Percentiles rank a stretch among this genome's conserved stretches.
phyloP scores from a whole-genome alignment of 2,113 vertebrate species.

The Patagioenas fasciata region DNA sequence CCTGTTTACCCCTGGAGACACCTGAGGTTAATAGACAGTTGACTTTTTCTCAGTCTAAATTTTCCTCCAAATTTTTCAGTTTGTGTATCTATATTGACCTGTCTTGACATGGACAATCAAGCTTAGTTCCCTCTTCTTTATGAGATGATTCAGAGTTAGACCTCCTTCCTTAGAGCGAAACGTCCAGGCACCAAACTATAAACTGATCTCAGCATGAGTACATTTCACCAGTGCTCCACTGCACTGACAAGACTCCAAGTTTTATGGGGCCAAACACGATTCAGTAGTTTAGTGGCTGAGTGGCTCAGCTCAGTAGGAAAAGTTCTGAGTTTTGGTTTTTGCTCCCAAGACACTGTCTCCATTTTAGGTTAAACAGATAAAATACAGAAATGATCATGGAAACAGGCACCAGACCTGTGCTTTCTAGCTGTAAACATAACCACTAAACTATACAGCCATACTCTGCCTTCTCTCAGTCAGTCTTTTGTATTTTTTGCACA shows the following conservation, averaged over 20 bases:
- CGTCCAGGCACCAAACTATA: neutral
- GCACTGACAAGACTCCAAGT: neutral
- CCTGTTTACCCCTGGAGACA: neutral
- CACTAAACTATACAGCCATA: neutral
- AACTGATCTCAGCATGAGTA: neutral
- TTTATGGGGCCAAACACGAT: rapidly evolving
- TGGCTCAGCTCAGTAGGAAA: neutral
- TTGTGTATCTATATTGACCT: neutral
- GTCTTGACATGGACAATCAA: neutral
- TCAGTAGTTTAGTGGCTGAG: neutral
- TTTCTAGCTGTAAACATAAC: neutral
- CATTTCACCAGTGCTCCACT: rapidly evolving
- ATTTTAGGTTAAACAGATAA: neutral
- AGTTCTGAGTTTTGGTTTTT: neutral
- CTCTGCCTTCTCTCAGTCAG: neutral
- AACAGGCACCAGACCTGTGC: neutral
- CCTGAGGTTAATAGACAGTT: neutral
- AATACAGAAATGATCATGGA: neutral
- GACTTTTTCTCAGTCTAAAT: neutral
- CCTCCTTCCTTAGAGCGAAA: neutral
- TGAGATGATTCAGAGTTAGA: neutral
- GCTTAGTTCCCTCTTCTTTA: neutral
- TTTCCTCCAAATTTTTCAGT: neutral
- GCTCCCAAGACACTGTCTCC: neutral
- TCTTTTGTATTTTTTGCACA: neutral